Base-by-base conservation (phyloP, 2,113 vertebrate genomes). In the Tenrec ecaudatus region DNA sequence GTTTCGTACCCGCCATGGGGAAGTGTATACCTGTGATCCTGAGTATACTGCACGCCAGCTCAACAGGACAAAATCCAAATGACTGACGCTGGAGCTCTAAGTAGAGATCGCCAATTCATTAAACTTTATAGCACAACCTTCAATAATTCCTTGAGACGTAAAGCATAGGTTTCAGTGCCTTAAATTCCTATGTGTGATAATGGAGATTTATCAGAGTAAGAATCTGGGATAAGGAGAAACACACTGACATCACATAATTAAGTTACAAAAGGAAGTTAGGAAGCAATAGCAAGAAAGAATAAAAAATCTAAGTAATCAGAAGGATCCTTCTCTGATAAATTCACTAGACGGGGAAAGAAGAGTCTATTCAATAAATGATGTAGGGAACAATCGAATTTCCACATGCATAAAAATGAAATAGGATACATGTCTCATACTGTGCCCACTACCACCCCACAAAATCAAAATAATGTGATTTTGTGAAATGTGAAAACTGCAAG, bases 261-360 rank as follows among this genome's bases (percentile, higher is more conserved):
- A 87, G 58, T 88, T 86, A 88, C 3, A 93, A 88, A 12, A 84
- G 36, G 7, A 84, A 33, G 38, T 58, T 87, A 47, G 62, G n/a
- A 85, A 23, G 36, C 22, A 89, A 33, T 81, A 94, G 81, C 15
- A 36, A 23, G 12, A 95, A 85, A 91, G 68, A 83, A 93, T 93
- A 75, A 78, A 78, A 93, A 90, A 60, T 83, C 38, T 79, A 82
- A 84, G 9, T 94, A 31, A 20, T 92, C 29, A 84, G 82, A 95
- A 94, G 29, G 93, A 93, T 94, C 58, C 94, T 64, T 40, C 47
- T 53, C 47, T 80, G 23, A 31, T 71, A 71, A 71, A 25, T 71
- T 33, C 68, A 71, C 17, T 71, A 6, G 7, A 71, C 33, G 68
- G 6, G 16, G 31, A 71, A 71, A 71, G 31, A 33, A 33, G 31